Base-by-base conservation (phyloP, 1,140 invertebrate genomes). In the Hyphantria cunea region DNA sequence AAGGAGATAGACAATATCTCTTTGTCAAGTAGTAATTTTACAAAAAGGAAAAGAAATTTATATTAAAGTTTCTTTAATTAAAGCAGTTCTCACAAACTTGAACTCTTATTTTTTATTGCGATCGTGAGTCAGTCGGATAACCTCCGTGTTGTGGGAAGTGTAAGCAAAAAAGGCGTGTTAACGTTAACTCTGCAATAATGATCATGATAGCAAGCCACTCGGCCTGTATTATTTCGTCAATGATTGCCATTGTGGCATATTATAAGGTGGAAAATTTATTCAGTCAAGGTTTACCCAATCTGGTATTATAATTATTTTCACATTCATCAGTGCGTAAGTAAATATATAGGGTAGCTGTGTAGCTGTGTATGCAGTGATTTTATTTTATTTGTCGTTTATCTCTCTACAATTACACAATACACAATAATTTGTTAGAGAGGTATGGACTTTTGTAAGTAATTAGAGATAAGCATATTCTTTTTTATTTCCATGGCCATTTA, bases 141-240 rank as follows among this genome's bases (percentile, higher is more conserved):
- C 54, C 54, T 48, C 42, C 44, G 47, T 47, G 17, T 14, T 17
- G 6, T 48, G 33, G 14, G 32, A 56, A 48, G 31, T 45, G 12
- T 8, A 45, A 45, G 34, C 10, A 53, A 55, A 55, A 45, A 33
- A 44, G 52, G 52, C 39, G 53, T 33, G 13, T 48, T 48, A 47
- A 47, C 11, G 31, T 56, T 56, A 48, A 47, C 32, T 45, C 52
- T 55, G 47, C 53, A 47, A 55, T 55, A 55, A 55, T 55, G 53
- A 55, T 55, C 32, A 33, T 55, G 13, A 17, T 48, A 48, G 31
- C 15, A 7, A 0, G 25, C 2, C n/a, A 44, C 12, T 44, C 41
- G 33, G 34, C 8, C 31, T 0, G 15, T 45, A 56, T 47, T 12
- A 56, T 48, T 56, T 56, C 42, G 42, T 32, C 44, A 48, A 37